Evolutionary conservation across 92 coral and sea anemone species (phyloP).

Genomic region (Porites cylindrica): DNA sequence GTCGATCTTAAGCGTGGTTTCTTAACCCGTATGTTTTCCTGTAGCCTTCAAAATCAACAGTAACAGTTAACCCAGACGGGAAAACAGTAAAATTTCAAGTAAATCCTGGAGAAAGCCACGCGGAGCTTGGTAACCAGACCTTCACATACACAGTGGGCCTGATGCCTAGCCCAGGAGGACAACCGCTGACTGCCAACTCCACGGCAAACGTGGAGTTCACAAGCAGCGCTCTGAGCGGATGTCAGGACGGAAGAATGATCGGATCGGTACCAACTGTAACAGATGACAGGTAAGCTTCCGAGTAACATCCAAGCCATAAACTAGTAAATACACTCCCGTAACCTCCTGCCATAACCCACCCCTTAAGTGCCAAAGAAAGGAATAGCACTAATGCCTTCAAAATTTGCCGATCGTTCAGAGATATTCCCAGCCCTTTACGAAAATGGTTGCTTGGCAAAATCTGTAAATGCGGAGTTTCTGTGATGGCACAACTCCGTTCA

Average conservation of each 20-base stretch:
- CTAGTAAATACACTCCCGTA: no score
- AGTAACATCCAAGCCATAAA: background rate
- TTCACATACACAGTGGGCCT: conserved; percentile 73
- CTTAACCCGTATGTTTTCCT: background rate
- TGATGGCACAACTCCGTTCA: no score
- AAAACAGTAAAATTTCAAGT: conserved; percentile 66
- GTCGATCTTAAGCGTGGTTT: background rate
- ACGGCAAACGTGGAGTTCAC: conserved; percentile 36
- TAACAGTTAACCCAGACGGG: conserved; percentile 78
- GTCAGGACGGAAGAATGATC: conserved; percentile 55
- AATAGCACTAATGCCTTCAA: no score
- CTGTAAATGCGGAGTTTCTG: no score
- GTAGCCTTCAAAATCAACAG: conserved; percentile 78
- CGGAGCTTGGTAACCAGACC: conserved; percentile 54
- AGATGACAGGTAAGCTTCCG: conserved; percentile 55
- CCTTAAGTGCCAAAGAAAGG: no score
- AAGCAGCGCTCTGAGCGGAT: conserved; percentile 26
- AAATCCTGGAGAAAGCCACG: conserved; percentile 36
- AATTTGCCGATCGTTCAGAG: no score
- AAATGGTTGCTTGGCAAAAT: no score
- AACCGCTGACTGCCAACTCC: conserved; percentile 58
- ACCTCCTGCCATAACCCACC: no score
- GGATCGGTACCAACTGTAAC: conserved; percentile 55
- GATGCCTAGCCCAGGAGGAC: conserved; percentile 37
- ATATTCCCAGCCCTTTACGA: no score